Evolutionary conservation across 2,888 invertebrate species (phyloP).

Genomic region (Dolomedes plantarius): DNA sequence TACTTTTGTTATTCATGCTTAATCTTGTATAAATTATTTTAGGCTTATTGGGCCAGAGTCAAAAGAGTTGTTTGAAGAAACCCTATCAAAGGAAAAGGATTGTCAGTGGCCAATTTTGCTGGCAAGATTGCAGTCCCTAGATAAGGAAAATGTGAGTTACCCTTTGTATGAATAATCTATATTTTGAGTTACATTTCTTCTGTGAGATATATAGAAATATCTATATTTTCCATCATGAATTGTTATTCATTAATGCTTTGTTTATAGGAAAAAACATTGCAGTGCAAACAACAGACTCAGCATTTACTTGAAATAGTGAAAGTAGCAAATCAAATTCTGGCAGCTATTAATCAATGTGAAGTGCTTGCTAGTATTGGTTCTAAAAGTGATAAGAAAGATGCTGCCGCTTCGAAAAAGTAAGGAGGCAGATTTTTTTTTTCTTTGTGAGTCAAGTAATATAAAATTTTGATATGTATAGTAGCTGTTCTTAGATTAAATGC

Average conservation of each 20-base stretch:
- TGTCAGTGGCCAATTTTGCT: slow-evolving; percentile 86
- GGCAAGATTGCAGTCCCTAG: slow-evolving; percentile 87
- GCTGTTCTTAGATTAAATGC: too few relatives aligned
- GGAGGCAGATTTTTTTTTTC: not conserved
- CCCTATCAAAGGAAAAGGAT: slow-evolving; percentile 82
- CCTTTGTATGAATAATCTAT: not conserved
- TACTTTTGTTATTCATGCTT: too few relatives aligned
- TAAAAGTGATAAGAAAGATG: slow-evolving; percentile 83
- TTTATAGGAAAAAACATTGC: slow-evolving; percentile 29
- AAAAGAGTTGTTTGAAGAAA: slow-evolving; percentile 84
- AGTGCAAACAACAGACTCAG: slow-evolving; percentile 20
- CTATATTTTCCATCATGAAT: too few relatives aligned
- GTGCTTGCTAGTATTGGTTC: slow-evolving; percentile 89
- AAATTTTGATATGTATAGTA: too few relatives aligned
- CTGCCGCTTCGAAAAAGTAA: slow-evolving; percentile 48
- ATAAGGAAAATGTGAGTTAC: slow-evolving; percentile 77
- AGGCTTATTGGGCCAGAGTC: slow-evolving; percentile 60
- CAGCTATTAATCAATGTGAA: slow-evolving; percentile 85
- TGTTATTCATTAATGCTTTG: too few relatives aligned
- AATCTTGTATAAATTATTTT: not conserved
- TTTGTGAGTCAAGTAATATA: too few relatives aligned
- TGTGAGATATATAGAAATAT: too few relatives aligned
- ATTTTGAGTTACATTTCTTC: too few relatives aligned
- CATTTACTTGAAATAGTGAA: slow-evolving; percentile 80
- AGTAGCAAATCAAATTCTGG: slow-evolving; percentile 83